Evolutionary conservation across 2,113 vertebrate genomes (phyloP).

Genomic region (Lucifuga dentata): DNA sequence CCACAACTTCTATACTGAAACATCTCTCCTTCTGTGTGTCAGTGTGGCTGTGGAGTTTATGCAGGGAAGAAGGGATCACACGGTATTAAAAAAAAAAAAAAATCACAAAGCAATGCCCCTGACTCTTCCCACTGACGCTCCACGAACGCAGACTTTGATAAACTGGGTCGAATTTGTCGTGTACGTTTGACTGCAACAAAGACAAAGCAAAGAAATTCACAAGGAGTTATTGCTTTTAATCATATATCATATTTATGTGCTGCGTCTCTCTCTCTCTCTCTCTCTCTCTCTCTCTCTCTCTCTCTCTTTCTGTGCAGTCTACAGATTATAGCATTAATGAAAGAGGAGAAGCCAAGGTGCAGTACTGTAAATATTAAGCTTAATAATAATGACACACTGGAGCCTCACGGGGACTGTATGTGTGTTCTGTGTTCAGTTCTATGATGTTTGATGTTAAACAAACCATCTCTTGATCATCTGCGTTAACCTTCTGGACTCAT

Average conservation of each 20-base stretch:
- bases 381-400: constrained; percentile 63
- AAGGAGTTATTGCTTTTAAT: constrained; percentile 61
- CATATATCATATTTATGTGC: constrained; percentile 36
- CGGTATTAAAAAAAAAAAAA: constrained; percentile 55
- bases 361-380: constrained; percentile 67
- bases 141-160: constrained; percentile 69
- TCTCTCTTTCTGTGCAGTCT: constrained; percentile 36
- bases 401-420: constrained; percentile 27
- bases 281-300: too few species aligned
- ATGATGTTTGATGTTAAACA: constrained; percentile 62
- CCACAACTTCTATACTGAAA: constrained; percentile 35
- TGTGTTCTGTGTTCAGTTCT: constrained; percentile 30
- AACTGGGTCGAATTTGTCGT: constrained; percentile 64
- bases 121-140: constrained; percentile 57
- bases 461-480: constrained; percentile 61
- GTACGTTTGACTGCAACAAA: constrained; percentile 56
- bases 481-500: constrained; percentile 30
- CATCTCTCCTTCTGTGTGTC: constrained; percentile 48
- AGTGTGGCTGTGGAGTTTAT: constrained; percentile 30
- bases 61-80: constrained; percentile 44
- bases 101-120: constrained; percentile 64
- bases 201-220: constrained; percentile 46
- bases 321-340: constrained; percentile 43
- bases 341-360: constrained; percentile 42
- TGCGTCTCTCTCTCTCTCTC: constrained; percentile 39